A percentile compares a stretch with the other conserved stretches of the same genome.
phyloP scores from a whole-genome alignment of 2,797 vertebrate species.

The Gymnopithys bicolor region DNA sequence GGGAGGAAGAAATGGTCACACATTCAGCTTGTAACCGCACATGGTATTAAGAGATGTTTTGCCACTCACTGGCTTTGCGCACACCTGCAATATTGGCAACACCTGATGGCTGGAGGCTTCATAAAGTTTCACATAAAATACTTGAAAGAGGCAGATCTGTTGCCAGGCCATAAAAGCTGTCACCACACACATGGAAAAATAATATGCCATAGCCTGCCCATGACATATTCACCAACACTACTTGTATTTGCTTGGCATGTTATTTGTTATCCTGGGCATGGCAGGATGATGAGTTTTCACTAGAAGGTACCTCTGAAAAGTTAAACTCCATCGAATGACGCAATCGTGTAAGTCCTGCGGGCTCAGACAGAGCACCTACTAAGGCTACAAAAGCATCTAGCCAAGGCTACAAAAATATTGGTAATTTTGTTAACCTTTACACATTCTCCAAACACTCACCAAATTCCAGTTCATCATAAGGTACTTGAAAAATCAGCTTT shows the following conservation, averaged over 20 bases:
- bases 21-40: not conserved
- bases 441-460: not conserved
- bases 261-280: not conserved
- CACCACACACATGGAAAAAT: constrained; percentile 18
- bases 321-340: not conserved
- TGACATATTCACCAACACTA: not conserved
- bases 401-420: not conserved
- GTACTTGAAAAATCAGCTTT: not conserved
- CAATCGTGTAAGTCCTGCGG: not conserved
- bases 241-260: not conserved
- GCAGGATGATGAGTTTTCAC: rapidly evolving
- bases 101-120: not conserved
- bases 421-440: not conserved
- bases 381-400: not conserved
- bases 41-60: not conserved
- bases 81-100: constrained; percentile 1
- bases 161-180: constrained; percentile 40
- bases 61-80: not conserved
- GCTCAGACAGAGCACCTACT: not conserved
- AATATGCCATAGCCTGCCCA: not conserved
- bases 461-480: not conserved
- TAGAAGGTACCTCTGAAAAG: not conserved
- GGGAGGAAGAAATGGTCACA: not conserved
- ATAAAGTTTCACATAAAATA: not conserved
- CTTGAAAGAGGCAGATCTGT: constrained; percentile 7